Evolutionary conservation across 1,140 invertebrate species (phyloP), one percentile per base, ranked within the genome.

Genomic region (Catajapyx aquilonaris): DNA sequence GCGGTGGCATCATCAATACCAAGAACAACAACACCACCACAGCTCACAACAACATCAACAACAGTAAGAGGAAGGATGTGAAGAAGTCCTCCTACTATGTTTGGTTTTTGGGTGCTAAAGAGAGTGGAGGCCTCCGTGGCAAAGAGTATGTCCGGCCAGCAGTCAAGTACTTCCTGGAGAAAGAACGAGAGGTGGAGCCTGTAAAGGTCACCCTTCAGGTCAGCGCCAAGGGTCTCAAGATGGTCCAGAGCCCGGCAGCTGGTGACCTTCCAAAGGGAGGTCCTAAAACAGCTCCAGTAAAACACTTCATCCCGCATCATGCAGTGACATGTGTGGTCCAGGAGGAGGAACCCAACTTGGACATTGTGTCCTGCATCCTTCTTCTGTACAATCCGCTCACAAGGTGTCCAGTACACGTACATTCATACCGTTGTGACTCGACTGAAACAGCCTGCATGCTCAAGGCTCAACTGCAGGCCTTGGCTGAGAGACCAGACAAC

Each of bases 81-180:
- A 90, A 90, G 61, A 93, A 93, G 55, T 81, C 85, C 32, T 91
- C 87, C 21, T 95, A 93, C 60, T 97, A 97, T 60, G 88, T 96
- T 32, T 91, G 88, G 81, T 96, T 95, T 62, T 68, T 97, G 45
- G 91, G 91, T 16, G 87, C 90, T 45, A 81, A 90, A 61, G 88
- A 95, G 61, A 80, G 81, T 20, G 75, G 81, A 46, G 87, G 86
- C 11, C 65, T 94, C 41, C 64, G 85, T 10, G 84, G 87, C 33
- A 61, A 70, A 9, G 71, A 79, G 44, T 81, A 74, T 47, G 75
- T 86, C 1, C 55, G 79, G 19, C 80, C 84, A 1, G 84, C 86
- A 25, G 72, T 95, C 45, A 65, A 73, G 38, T 72, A 85, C 47
- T 62, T 96, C 39, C 66, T 90, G 41, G 73, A 81, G 50, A 69